Evolutionary conservation across 1,140 invertebrate species (phyloP), one percentile per base, ranked within the genome.

Genomic region (Harlomillsia oculata): DNA sequence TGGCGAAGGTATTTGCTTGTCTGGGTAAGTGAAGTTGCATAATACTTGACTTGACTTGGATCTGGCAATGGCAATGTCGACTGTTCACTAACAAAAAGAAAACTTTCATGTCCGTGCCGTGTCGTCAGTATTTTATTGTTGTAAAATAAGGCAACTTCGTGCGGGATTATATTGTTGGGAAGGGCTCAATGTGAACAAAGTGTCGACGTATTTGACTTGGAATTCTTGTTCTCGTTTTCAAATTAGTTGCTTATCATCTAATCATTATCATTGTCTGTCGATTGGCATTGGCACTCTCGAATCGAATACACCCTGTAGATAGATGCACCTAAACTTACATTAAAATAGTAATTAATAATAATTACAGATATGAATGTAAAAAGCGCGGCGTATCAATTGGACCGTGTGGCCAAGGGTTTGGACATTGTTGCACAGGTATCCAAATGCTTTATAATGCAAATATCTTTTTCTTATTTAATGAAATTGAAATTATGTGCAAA

Each of bases 361-460:
- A 28, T 39, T n/a, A 1, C 28, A 54, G 52, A 21, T 23, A 16
- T 9, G 53, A 54, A 9, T 54, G 53, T 18, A 39, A 41, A 34
- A 44, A 32, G 14, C 32, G 16, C 3, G 53, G 53, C 5, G 36
- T 26, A 32, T 29, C 25, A n/a, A 2, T 56, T 18, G 54, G 54
- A 46, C 28, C 28, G 6, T 56, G 54, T 40, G 54, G 32, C 9
- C 34, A 48, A 28, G 54, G 54, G 3, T 56, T 56, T 30, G 54
- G 54, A 1, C 36, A 21, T 21, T 56, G 54, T 40, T 56, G 54
- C 26, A 56, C 16, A 37, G 39, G 54, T 56, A 56, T 14, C 14
- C 6, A 13, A 21, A 14, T 9, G 8, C 20, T 14, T 16, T 49
- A 9, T 18, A 6, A 49, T 32, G 20, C 8, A 53, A 37, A 28